Percentiles rank a stretch among this genome's conserved stretches.
Conservation (phyloP, 2,797 vertebrate species). For the Triplophysa yarkandensis region DNA sequence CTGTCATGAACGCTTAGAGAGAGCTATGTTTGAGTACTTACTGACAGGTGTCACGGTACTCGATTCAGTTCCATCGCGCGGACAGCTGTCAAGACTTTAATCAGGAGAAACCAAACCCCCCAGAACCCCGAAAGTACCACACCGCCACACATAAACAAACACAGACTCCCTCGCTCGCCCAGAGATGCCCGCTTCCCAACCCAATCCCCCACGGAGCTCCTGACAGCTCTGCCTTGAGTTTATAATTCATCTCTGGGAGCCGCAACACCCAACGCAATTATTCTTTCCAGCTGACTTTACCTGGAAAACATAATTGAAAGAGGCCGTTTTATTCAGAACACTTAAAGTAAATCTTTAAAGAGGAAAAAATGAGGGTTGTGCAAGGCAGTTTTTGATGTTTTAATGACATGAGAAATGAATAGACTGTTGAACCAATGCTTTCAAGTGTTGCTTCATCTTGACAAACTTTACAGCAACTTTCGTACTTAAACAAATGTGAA, state of each 20-base stretch:
- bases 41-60: constrained; percentile 23
- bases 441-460: constrained; percentile 20
- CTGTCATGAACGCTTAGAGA: background rate
- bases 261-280: constrained; percentile 49
- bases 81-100: constrained; percentile 40
- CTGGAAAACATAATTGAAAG: constrained; percentile 43
- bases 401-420: constrained; percentile 22
- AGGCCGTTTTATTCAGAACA: constrained; percentile 33
- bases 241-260: constrained; percentile 45
- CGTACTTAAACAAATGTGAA: background rate
- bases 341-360: constrained; percentile 43
- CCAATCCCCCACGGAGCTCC: constrained; percentile 22
- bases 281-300: constrained; percentile 48
- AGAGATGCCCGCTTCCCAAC: background rate
- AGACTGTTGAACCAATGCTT: constrained; percentile 7
- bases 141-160: constrained; percentile 31
- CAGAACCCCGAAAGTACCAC: background rate
- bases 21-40: constrained; percentile 4
- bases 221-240: constrained; percentile 50
- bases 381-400: constrained; percentile 13
- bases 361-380: constrained; percentile 22
- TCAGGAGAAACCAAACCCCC: constrained; percentile 25
- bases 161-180: constrained; percentile 13
- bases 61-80: constrained; percentile 19
- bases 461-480: constrained; percentile 14